Evolutionary conservation across 2,797 vertebrate genomes (phyloP).

Genomic region (Cossypha polioptera): DNA sequence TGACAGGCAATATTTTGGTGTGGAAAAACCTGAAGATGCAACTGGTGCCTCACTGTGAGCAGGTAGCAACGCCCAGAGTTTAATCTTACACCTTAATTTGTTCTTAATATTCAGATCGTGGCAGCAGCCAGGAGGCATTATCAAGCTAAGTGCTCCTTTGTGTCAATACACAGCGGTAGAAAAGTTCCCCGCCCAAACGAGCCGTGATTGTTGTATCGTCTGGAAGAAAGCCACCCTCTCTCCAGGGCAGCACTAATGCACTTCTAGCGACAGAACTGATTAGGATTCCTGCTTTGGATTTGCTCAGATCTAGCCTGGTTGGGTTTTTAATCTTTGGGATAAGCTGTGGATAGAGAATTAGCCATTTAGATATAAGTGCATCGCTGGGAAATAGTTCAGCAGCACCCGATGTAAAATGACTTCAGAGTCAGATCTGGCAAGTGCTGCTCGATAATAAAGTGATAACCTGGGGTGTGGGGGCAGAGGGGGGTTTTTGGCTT

Average conservation of each 20-base stretch:
- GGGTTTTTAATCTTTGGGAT: slow-evolving; percentile 50
- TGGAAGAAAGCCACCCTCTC: slow-evolving; percentile 40
- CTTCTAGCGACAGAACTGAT: slow-evolving; percentile 2
- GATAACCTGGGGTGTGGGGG: not conserved
- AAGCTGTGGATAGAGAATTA: slow-evolving; percentile 29
- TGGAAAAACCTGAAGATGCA: slow-evolving; percentile 16
- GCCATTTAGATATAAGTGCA: not conserved
- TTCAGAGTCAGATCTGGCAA: slow-evolving; percentile 16
- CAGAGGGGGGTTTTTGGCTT: not conserved
- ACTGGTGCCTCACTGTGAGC: not conserved
- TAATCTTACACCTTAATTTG: slow-evolving; percentile 50
- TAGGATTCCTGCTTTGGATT: slow-evolving; percentile 49
- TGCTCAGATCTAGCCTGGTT: slow-evolving; percentile 11
- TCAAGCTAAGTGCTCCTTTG: slow-evolving; percentile 54
- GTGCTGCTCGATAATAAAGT: not conserved
- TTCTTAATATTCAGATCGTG: slow-evolving; percentile 18
- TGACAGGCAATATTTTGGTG: slow-evolving; percentile 14
- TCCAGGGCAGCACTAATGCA: not conserved
- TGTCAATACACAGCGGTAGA: slow-evolving; percentile 47
- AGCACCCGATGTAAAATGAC: not conserved
- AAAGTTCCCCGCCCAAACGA: slow-evolving; percentile 38
- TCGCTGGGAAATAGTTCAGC: not conserved
- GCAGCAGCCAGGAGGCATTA: slow-evolving; percentile 46
- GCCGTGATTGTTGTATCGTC: slow-evolving; percentile 24
- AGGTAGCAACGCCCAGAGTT: slow-evolving; percentile 23